A percentile compares a stretch with the other conserved stretches of the same genome.
Evolutionary conservation across 2,797 vertebrate species (phyloP).

Genomic region (Lates japonicus): DNA sequence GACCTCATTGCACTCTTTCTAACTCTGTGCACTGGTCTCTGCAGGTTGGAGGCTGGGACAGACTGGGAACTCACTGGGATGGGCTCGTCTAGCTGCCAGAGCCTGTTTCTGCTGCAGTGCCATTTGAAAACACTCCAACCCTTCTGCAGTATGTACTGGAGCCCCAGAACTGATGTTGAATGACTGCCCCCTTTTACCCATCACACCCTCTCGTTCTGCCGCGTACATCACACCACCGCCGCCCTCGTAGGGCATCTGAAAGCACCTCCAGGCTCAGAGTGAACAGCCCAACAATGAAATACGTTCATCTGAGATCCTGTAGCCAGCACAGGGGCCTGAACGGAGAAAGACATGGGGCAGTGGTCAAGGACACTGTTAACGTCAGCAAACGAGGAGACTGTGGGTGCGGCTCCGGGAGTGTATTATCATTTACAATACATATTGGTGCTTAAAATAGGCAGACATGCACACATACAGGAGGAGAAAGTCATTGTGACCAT

Average conservation of each 20-base stretch:
- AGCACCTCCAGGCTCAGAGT: constrained; percentile 35
- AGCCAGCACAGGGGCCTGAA: constrained; percentile 11
- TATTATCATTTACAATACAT: constrained; percentile 45
- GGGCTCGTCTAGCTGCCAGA: constrained; percentile 55
- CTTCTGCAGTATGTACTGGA: constrained; percentile 81
- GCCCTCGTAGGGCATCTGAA: constrained; percentile 36
- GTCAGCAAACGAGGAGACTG: constrained; percentile 25
- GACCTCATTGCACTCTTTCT: constrained; percentile 29
- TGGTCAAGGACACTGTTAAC: constrained; percentile 55
- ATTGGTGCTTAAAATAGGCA: constrained; percentile 59
- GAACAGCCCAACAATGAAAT: constrained; percentile 40
- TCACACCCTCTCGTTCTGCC: constrained; percentile 36
- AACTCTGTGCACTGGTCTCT: constrained; percentile 3
- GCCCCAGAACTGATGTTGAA: constrained; percentile 71
- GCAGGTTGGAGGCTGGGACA: constrained; percentile 34
- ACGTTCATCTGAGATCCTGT: constrained; percentile 28
- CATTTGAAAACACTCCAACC: constrained; percentile 80
- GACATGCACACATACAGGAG: constrained; percentile 35
- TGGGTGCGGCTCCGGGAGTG: constrained; percentile 34
- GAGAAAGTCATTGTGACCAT: constrained; percentile 43
- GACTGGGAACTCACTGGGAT: constrained; percentile 54
- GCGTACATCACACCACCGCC: constrained; percentile 52
- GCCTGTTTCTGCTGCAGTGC: constrained; percentile 79
- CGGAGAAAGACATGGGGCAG: constrained; percentile 14
- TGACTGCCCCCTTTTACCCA: constrained; percentile 58